Evolutionary conservation across 1,140 invertebrate species (phyloP), one percentile per base, ranked within the genome.

Genomic region (Harlomillsia oculata): DNA sequence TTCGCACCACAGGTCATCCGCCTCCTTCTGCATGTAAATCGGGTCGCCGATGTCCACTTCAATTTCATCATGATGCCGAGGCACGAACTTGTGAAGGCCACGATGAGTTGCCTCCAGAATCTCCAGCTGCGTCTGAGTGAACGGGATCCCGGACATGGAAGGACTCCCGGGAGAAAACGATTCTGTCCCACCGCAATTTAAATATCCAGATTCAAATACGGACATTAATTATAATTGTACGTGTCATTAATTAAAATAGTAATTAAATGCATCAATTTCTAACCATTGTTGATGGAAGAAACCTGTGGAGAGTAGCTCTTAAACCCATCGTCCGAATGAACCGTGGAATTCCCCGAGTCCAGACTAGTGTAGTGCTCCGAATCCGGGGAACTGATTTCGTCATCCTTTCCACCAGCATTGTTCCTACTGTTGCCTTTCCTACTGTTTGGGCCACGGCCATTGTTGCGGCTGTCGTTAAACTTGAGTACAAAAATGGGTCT

Each of bases 1-100:
- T 84, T 96, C 91, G 74, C 91, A 95, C 94, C 95, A 98, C 41
- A 96, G 75, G 72, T 98, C 94, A 64, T 97, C 94, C 13, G 85
- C 89, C 72, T 97, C 91, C 70, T 91, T 90, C 67, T 94, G 87
- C 58, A 98, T 90, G 69, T 97, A 96, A 63, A 98, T 83, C 5
- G 93, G 90, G 73, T 98, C 95, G 5, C 95, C 95, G 46, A 97
- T 95, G 75, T 97, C 93, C 11, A 97, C 79, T 70, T 93, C 88
- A 46, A 97, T 85, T 75, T 98, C 93, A 70, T 97, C 94, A 30
- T 84, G 81, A 73, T 97, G 94, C 49, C 93, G 75, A 0, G 93
- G 90, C 61, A 96, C 80, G 69, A 98, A 98, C 71, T 93, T 92
- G 71, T 97, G 91, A 68, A 97, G 76, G 5, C 89, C 91, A 63